Evolutionary conservation across 2,888 invertebrate species (phyloP).

Genomic region (Callyntrura sp.): DNA sequence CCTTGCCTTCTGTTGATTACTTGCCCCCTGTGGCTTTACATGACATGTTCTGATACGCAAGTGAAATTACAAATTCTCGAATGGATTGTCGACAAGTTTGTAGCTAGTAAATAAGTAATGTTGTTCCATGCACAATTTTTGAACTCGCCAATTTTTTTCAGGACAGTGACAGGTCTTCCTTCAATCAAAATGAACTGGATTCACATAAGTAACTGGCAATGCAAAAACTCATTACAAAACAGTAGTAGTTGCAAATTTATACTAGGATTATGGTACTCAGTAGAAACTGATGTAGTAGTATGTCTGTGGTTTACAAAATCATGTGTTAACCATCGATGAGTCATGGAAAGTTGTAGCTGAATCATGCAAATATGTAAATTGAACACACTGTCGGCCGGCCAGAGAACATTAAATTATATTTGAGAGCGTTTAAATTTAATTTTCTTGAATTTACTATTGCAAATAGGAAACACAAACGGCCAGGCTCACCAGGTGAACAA

Average conservation of each 20-base stretch:
- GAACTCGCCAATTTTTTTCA: slow-evolving; percentile 39
- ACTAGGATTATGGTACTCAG: too few relatives aligned
- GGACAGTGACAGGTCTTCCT: slow-evolving; percentile 26
- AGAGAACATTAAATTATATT: too few relatives aligned
- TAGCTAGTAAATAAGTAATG: not conserved
- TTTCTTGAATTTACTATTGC: slow-evolving; percentile 17
- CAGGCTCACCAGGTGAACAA: slow-evolving; percentile 83
- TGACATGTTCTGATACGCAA: slow-evolving; percentile 62
- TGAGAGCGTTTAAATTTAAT: not conserved
- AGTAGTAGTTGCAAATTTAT: too few relatives aligned
- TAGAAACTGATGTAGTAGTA: too few relatives aligned
- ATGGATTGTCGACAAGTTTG: slow-evolving; percentile 50
- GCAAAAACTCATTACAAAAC: too few relatives aligned
- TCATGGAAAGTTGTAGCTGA: not conserved
- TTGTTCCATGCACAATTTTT: not conserved
- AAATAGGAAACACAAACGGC: slow-evolving; percentile 80
- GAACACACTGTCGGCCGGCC: not conserved
- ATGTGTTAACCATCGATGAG: not conserved
- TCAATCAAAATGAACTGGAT: slow-evolving; percentile 23
- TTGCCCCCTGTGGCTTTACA: slow-evolving; percentile 69
- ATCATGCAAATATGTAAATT: not conserved
- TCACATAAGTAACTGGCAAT: too few relatives aligned
- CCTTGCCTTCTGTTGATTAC: slow-evolving; percentile 56
- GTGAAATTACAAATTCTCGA: slow-evolving; percentile 47
- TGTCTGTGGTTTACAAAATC: not conserved